phyloP scores from a whole-genome alignment of 1,140 invertebrate genomes.

The Aphelinus atriplicis region DNA sequence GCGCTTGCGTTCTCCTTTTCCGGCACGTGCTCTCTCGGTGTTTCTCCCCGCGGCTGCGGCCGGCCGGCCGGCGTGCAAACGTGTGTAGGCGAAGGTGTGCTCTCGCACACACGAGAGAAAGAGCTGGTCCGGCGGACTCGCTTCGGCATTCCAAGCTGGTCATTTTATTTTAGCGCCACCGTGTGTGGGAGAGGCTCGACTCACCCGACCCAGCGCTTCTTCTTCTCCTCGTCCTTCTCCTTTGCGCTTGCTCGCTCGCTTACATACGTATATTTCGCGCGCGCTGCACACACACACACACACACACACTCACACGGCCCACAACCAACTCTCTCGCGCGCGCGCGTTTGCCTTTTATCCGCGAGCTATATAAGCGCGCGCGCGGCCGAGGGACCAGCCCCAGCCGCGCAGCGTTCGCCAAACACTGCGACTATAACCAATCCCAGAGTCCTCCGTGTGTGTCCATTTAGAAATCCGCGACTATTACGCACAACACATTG shows the following conservation, averaged over 20 bases:
- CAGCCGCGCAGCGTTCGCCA: too few species aligned
- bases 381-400: too few species aligned
- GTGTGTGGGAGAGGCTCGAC: conserved; percentile 42
- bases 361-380: too few species aligned
- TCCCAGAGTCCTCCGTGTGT: too few species aligned
- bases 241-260: conserved; percentile 15
- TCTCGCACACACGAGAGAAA: not conserved
- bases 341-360: conserved; percentile 12
- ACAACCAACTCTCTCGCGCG: too few species aligned
- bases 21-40: conserved; percentile 39
- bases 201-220: conserved; percentile 30
- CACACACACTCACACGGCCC: not conserved
- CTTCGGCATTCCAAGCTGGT: conserved; percentile 58
- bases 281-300: too few species aligned
- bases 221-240: not conserved
- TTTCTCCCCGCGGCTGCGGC: not conserved
- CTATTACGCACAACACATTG: too few species aligned
- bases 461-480: too few species aligned
- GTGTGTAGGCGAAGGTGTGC: conserved; percentile 1
- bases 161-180: conserved; percentile 63
- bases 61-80: not conserved
- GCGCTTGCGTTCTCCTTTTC: conserved; percentile 29
- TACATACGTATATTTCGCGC: not conserved
- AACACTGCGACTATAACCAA: too few species aligned
- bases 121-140: conserved; percentile 40